These are phyloP conservation scores for Cotesia congregata DNA, from an alignment of 2,888 invertebrate genomes.

Conservation along the genomic window DNA sequence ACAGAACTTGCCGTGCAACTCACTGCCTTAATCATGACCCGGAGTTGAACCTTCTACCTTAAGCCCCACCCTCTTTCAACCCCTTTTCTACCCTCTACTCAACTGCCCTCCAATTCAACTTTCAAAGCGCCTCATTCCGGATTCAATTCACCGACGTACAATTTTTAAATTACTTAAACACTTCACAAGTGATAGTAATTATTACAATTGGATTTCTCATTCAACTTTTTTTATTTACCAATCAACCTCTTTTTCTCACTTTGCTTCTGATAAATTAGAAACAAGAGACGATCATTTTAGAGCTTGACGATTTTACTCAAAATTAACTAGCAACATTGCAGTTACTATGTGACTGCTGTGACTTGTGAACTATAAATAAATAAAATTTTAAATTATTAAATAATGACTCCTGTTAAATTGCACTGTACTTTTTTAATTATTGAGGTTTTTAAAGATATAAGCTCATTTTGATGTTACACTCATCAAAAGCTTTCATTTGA, in stretches of 20 bases:
- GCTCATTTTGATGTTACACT: too few species aligned
- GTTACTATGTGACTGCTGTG: too few species aligned
- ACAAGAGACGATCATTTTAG: neutral
- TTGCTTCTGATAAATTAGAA: neutral
- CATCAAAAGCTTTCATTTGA: too few species aligned
- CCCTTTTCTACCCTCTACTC: neutral
- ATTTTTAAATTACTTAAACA: slow-evolving; percentile 4
- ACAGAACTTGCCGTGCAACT: neutral
- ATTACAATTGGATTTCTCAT: neutral
- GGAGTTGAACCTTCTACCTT: too few species aligned
- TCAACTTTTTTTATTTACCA: neutral
- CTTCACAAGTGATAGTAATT: neutral
- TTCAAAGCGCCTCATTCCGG: slow-evolving; percentile 23
- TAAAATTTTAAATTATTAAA: too few species aligned
- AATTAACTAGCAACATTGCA: neutral
- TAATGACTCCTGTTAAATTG: too few species aligned
- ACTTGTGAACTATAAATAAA: too few species aligned
- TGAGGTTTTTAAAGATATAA: too few species aligned
- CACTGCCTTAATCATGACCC: too few species aligned
- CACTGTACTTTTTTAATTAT: too few species aligned
- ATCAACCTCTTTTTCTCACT: slow-evolving; percentile 2
- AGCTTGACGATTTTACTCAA: neutral
- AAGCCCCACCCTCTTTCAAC: too few species aligned
- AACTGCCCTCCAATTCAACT: slow-evolving; percentile 13
- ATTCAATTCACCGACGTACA: slow-evolving; percentile 20